Percentiles rank a stretch among this genome's conserved stretches.
phyloP scores from a whole-genome alignment of 2,888 invertebrate genomes.

The Syrista parreyssii region DNA sequence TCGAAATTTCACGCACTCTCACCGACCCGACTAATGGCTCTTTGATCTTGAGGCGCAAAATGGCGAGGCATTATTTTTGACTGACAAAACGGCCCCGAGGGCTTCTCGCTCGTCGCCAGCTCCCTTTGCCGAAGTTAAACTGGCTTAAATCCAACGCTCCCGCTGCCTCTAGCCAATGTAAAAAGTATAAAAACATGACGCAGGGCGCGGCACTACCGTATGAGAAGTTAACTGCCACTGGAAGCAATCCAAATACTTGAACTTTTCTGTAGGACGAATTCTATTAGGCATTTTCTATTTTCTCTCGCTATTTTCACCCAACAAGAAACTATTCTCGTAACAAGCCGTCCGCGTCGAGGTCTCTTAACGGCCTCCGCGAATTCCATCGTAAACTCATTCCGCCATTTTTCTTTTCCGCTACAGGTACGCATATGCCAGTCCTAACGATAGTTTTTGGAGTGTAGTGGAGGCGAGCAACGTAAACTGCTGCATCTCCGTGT shows the following conservation, averaged over 20 bases:
- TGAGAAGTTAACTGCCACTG: conserved; percentile 45
- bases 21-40: not conserved
- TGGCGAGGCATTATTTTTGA: not conserved
- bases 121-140: conserved; percentile 29
- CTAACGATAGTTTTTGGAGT: not conserved
- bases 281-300: conserved; percentile 26
- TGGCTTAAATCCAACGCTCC: conserved; percentile 51
- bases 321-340: not conserved
- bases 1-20: not conserved
- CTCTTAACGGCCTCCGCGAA: not conserved
- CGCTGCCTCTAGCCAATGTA: conserved; percentile 41
- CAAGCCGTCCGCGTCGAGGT: not conserved
- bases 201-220: conserved; percentile 25
- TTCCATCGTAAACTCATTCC: not conserved
- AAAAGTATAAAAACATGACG: conserved; percentile 31
- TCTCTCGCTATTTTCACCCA: not conserved
- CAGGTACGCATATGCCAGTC: conserved; percentile 48
- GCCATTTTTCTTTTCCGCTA: conserved; percentile 34
- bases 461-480: not conserved
- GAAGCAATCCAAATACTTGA: conserved; percentile 53
- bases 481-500: not conserved
- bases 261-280: conserved; percentile 38
- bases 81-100: not conserved
- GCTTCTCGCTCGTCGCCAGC: not conserved
- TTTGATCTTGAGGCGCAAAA: not conserved